These are phyloP conservation scores for Symphodus melops DNA, from an alignment of 2,113 vertebrate genomes.

Conservation along the genomic window DNA sequence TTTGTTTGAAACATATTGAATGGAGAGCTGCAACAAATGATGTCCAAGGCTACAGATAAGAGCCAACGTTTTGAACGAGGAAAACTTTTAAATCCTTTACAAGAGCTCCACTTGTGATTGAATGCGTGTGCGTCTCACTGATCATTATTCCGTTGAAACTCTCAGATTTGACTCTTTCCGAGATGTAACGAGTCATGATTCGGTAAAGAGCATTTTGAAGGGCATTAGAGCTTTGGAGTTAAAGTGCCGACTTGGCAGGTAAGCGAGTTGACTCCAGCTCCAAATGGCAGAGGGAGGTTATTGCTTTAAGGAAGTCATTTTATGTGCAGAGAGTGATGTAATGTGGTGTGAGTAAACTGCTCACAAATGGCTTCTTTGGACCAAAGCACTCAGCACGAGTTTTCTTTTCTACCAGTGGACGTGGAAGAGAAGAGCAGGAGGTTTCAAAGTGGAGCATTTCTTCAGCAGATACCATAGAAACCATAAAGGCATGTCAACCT, in stretches of 20 bases:
- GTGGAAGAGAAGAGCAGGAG: neutral
- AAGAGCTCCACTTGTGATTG: neutral
- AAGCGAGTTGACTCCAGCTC: neutral
- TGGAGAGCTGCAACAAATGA: too few species aligned
- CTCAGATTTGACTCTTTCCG: neutral
- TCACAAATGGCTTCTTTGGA: neutral
- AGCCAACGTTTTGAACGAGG: too few species aligned
- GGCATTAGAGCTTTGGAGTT: conserved; percentile 13
- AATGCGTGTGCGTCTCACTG: too few species aligned
- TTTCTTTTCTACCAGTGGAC: neutral
- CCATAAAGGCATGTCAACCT: neutral
- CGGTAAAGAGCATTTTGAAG: conserved; percentile 1
- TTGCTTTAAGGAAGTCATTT: conserved; percentile 14
- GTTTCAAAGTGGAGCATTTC: neutral
- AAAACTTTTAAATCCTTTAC: neutral
- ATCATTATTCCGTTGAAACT: neutral
- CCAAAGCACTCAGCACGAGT: neutral
- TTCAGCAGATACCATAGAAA: neutral
- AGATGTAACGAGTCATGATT: neutral
- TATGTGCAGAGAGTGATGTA: conserved; percentile 13
- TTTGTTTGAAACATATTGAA: neutral
- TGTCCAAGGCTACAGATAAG: too few species aligned
- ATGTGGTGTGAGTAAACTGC: conserved; percentile 7
- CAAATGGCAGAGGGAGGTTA: conserved; percentile 22
- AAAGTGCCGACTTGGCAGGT: conserved; percentile 21